Evolutionary conservation across 53 echinoderm and acorn worm species (phyloP).

Genomic region (Crossaster papposus): DNA sequence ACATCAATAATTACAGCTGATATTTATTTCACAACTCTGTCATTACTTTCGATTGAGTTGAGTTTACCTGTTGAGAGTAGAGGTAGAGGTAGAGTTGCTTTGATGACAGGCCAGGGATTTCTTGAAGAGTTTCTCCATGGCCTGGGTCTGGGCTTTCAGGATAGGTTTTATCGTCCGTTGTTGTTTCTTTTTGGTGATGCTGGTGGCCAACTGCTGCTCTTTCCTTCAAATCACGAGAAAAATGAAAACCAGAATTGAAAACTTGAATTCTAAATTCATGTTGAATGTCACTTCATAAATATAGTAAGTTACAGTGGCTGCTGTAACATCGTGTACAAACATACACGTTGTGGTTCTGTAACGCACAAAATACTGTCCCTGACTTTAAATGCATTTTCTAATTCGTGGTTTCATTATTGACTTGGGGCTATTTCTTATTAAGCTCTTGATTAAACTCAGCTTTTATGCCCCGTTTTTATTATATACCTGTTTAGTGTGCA

Average conservation of each 20-base stretch:
- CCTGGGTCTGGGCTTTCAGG: constrained; percentile 75
- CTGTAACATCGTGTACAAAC: too few species aligned
- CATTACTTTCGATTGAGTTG: neutral
- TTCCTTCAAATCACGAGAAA: constrained; percentile 50
- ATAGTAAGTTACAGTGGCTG: too few species aligned
- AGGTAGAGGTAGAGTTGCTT: constrained; percentile 73
- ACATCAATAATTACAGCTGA: neutral
- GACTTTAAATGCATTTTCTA: too few species aligned
- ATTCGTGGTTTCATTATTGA: too few species aligned
- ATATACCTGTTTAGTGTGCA: too few species aligned
- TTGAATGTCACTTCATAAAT: neutral
- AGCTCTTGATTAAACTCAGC: too few species aligned
- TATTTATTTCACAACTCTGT: neutral
- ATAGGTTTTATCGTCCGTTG: constrained; percentile 81
- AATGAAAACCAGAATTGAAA: neutral
- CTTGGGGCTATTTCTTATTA: too few species aligned
- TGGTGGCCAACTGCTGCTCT: constrained; percentile 71
- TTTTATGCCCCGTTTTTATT: too few species aligned
- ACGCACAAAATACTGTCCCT: too few species aligned
- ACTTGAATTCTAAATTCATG: neutral
- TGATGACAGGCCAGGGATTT: constrained; percentile 74
- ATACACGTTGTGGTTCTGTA: too few species aligned
- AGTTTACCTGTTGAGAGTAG: constrained; percentile 78
- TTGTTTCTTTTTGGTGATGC: constrained; percentile 76
- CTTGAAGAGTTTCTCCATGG: constrained; percentile 94